Evolutionary conservation across 2,113 vertebrate genomes (phyloP), one percentile per base, ranked within the genome.

Genomic region (Oncorhynchus nerka): DNA sequence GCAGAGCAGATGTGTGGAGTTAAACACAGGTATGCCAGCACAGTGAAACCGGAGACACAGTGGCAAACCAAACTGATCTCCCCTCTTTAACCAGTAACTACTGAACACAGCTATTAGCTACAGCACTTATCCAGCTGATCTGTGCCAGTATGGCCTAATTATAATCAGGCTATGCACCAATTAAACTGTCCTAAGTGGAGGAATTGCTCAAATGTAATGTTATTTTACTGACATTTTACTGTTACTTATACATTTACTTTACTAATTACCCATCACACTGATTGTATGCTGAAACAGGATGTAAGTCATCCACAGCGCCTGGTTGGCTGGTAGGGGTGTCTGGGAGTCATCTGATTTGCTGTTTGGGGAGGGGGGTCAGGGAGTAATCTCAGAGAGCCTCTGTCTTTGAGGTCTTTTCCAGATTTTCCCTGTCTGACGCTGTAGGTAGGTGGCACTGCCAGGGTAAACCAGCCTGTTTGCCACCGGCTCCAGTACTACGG

Each of bases 391-490:
- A 45, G 39, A 45, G 39, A 45, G 39, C 39, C 9, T 45, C 9
- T 45, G 39, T 45, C 8, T 45, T 45, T 9, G 39, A 45, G 22
- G 32, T 15, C 61, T 8, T 51, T 68, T 82, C 5, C 16, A 55
- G 51, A 55, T 15, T 68, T 39, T 68, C 65, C n/a, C 69, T 75
- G 77, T 77, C 71, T 71, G 70, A 74, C 59, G 11, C 22, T 66
- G 75, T 34, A 64, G 16, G n/a, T 2, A 34, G 19, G 39, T 12
- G 72, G 71, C 71, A 66, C 57, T 84, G 70, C 79, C 79, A 72
- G 78, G 22, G 15, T 76, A 82, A 84, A 84, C 77, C 70, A 75
- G 67, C 48, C 15, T 20, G 66, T 39, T 64, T 66, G 74, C 82
- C 45, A n/a, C 76, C 82, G 84, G 73, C 49, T 15, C 15, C 49